These are phyloP conservation scores for Galagoides demidoff DNA, from an alignment of 2,797 vertebrate species.

Conservation along the genomic window DNA sequence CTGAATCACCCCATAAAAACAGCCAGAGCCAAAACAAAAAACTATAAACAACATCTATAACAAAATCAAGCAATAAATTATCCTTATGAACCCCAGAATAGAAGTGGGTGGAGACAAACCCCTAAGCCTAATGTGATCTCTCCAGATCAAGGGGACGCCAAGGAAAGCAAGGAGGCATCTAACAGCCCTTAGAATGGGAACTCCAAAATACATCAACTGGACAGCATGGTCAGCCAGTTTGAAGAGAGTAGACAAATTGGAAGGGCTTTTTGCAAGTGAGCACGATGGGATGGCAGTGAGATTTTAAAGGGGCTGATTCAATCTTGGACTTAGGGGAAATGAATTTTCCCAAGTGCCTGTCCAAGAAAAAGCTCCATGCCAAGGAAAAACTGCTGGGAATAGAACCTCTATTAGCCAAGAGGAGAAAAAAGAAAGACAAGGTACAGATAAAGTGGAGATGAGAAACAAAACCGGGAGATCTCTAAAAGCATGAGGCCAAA, in stretches of 20 bases:
- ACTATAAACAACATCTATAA: background rate
- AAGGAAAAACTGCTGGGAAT: background rate
- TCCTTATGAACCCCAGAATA: background rate
- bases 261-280: background rate
- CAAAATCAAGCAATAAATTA: background rate
- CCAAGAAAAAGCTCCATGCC: background rate
- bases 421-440: background rate
- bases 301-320: background rate
- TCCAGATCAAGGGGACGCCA: background rate
- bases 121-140: background rate
- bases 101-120: background rate
- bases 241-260: background rate
- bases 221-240: background rate
- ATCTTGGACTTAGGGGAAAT: background rate
- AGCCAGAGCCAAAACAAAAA: background rate
- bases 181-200: background rate
- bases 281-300: background rate
- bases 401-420: background rate
- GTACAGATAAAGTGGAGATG: background rate
- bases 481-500: background rate
- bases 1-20: background rate
- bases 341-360: background rate
- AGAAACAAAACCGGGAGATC: background rate
- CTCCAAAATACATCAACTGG: background rate
- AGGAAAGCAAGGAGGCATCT: background rate